Evolutionary conservation across 2,113 vertebrate species (phyloP).

Genomic region (Miniopterus natalensis): DNA sequence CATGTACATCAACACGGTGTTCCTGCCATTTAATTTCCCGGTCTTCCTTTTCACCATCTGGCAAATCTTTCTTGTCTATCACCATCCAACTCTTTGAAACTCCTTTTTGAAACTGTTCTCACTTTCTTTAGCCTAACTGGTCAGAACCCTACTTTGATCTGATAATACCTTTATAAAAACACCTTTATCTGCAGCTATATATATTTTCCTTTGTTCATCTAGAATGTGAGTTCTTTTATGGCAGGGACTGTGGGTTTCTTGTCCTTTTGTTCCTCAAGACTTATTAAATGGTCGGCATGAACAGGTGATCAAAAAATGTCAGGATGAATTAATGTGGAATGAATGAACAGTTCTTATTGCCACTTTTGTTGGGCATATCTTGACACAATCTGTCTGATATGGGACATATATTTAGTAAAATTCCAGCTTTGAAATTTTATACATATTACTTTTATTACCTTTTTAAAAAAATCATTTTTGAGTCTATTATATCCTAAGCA

Average conservation of each 20-base stretch:
- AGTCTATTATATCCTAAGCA: not conserved
- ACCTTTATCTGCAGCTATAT: not conserved
- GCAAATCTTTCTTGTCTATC: not conserved
- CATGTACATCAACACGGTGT: not conserved
- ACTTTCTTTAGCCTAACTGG: not conserved
- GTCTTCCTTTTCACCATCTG: not conserved
- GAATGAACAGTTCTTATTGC: not conserved
- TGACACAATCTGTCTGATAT: not conserved
- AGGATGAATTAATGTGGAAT: not conserved
- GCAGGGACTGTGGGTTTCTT: not conserved
- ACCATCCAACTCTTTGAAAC: not conserved
- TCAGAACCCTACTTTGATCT: constrained; percentile 14
- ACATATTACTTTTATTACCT: not conserved
- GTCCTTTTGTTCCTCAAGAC: not conserved
- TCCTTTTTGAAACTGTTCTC: not conserved
- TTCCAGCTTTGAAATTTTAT: not conserved
- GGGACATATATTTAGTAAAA: not conserved
- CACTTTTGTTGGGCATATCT: not conserved
- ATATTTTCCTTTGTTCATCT: constrained; percentile 5
- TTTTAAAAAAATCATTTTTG: not conserved
- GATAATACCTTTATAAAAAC: constrained; percentile 25
- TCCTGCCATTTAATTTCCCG: not conserved
- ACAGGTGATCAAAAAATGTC: constrained; percentile 11
- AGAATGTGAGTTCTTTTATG: not conserved
- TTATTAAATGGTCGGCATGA: constrained; percentile 10